Conservation (phyloP, 2,888 invertebrate genomes). For the Sinodicranocentrus sp. region DNA sequence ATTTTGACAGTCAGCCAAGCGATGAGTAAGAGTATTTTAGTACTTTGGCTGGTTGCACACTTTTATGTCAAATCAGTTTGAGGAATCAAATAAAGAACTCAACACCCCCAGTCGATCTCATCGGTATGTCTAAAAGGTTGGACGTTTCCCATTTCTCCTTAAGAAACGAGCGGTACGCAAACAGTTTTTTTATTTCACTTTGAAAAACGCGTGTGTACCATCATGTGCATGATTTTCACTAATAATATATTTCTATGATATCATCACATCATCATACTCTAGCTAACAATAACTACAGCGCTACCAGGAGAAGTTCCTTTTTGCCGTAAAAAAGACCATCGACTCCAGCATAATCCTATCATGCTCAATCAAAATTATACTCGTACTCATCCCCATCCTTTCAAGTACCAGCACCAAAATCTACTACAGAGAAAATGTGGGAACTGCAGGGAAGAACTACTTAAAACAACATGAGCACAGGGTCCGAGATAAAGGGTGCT, state of each 20-base stretch:
- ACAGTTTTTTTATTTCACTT: background rate
- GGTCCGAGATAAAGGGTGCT: constrained; percentile 60
- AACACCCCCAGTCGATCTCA: constrained; percentile 20
- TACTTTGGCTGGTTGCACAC: constrained; percentile 39
- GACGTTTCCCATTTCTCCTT: no score
- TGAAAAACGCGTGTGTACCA: constrained; percentile 20
- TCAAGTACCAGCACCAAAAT: constrained; percentile 48
- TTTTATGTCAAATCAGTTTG: constrained; percentile 62
- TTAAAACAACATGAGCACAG: constrained; percentile 33
- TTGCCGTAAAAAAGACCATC: constrained; percentile 46
- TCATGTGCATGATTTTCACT: constrained; percentile 27
- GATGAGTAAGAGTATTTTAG: no score
- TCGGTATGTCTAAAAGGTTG: constrained; percentile 31
- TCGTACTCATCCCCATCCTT: constrained; percentile 31
- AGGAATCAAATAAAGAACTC: constrained; percentile 68
- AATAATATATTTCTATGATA: constrained; percentile 46
- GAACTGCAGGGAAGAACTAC: constrained; percentile 48
- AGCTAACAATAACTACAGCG: no score
- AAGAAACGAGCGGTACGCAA: background rate
- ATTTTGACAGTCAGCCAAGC: no score
- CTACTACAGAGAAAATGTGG: constrained; percentile 28
- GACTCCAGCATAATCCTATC: constrained; percentile 46
- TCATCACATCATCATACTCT: constrained; percentile 48
- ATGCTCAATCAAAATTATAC: constrained; percentile 40
- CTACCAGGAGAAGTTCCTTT: no score